These are phyloP conservation scores for Drosophila biarmipes DNA, from an alignment of 1,140 invertebrate species.

Conservation along the genomic window DNA sequence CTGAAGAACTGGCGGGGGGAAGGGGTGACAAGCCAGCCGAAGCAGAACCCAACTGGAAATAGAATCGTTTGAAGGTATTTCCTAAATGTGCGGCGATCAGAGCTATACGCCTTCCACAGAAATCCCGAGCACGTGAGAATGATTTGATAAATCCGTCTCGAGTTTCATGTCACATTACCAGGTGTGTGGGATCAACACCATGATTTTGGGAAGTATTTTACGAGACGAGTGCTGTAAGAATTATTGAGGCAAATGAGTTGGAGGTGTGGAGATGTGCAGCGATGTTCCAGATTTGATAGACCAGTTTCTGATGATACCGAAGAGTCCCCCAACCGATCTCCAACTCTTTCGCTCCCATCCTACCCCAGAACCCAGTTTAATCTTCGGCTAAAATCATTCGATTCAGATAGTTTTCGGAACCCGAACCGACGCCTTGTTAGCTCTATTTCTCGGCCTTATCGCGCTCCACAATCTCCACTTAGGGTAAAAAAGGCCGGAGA, in stretches of 20 bases:
- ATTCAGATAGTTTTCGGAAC: slow-evolving; percentile 6
- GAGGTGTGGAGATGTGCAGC: neutral
- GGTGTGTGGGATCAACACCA: slow-evolving; percentile 15
- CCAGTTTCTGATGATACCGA: neutral
- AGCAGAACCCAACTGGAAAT: slow-evolving; percentile 6
- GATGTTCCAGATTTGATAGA: neutral
- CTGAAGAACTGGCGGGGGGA: neutral
- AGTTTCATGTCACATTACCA: slow-evolving; percentile 17
- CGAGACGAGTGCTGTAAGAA: neutral
- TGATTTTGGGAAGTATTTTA: neutral
- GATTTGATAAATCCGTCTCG: slow-evolving; percentile 14
- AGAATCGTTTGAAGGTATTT: slow-evolving; percentile 25
- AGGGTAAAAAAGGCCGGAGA: neutral
- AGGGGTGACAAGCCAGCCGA: neutral
- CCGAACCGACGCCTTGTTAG: slow-evolving; percentile 20
- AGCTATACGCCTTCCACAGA: slow-evolving; percentile 1
- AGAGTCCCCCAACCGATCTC: neutral
- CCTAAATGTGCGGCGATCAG: slow-evolving; percentile 4
- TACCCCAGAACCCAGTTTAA: slow-evolving; percentile 2
- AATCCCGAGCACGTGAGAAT: slow-evolving; percentile 13
- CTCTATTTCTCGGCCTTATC: slow-evolving; percentile 47
- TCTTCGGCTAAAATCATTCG: slow-evolving; percentile 11
- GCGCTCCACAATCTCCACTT: slow-evolving; percentile 35
- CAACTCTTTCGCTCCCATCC: neutral
- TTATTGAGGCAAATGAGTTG: neutral